Base-by-base conservation (phyloP, 2,797 vertebrate species). In the Tympanoctomys barrerae region DNA sequence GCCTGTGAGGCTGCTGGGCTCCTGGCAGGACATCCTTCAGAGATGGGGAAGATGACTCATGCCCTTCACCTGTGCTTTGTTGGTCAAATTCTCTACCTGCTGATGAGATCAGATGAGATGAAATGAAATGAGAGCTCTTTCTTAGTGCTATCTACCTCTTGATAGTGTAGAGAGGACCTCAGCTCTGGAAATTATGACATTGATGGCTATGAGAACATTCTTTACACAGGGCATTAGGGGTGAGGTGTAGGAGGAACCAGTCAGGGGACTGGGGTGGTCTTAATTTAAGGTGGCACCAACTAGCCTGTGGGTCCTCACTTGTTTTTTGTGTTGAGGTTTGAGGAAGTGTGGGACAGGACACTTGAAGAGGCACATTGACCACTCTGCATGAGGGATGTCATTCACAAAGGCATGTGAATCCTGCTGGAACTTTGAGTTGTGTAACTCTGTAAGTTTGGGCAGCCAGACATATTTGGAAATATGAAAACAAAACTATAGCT, bases 401-500 rank as follows among this genome's bases (percentile, higher is more conserved):
- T 0, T 12, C 18, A 52, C 52, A 68, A 52, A 89, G 89, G 81
- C 31, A 2, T 49, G 26, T 19, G 31, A 59, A 22, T 46, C 61
- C 31, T 83, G 62, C 82, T 66, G 7, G 75, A 1, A 42, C 52
- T 91, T 86, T 36, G 7, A 8, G 28, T 77, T n/a, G 22, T 59
- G 2, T 62, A 39, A 80, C 24, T 12, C 73, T 61, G 49, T 52
- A 96, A 89, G 85, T 93, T 87, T 86, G 68, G 88, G 49, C 73
- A 68, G 92, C 61, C 1, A 46, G 39, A 28, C 49, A 5, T 57
- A 75, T 70, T 92, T 70, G 90, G 62, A 96, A 90, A 71, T 66
- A 66, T 52, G 90, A 77, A 95, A 96, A 83, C 3, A 11, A 61
- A 95, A 77, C 89, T 96, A 62, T 39, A 95, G 87, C 70, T 54